phyloP scores from a whole-genome alignment of 2,113 vertebrate species.

The Chaetodon auriga region DNA sequence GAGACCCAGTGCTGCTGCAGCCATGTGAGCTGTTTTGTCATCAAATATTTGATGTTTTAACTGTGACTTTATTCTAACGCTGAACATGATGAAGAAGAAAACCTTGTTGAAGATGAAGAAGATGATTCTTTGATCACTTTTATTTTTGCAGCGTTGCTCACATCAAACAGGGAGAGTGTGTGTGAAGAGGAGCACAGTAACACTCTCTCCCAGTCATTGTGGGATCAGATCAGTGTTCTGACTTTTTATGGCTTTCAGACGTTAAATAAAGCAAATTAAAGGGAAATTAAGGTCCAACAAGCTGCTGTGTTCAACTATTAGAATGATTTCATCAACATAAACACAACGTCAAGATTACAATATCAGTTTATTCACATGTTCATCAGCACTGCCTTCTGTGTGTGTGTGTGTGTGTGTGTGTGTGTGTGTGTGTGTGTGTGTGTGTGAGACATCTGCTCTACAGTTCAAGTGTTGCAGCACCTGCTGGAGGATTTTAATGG shows the following conservation, averaged over 20 bases:
- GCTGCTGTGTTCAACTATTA: not conserved
- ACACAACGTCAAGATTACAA: not conserved
- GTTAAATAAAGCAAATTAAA: not conserved
- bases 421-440: not conserved
- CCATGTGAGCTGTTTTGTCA: not conserved
- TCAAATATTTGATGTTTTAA: not conserved
- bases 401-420: not conserved
- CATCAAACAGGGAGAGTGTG: not conserved
- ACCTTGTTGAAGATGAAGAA: not conserved
- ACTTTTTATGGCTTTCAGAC: not conserved
- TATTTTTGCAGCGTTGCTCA: slow-evolving; percentile 2
- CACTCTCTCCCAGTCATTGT: not conserved
- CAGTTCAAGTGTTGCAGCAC: slow-evolving; percentile 34
- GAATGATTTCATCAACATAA: not conserved
- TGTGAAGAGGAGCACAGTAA: not conserved
- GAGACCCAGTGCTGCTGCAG: not conserved
- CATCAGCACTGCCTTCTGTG: not conserved
- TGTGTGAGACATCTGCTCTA: slow-evolving; percentile 31
- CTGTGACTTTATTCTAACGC: not conserved
- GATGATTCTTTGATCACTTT: slow-evolving; percentile 4
- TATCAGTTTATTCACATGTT: not conserved
- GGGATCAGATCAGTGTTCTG: not conserved
- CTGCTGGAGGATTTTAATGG: slow-evolving; percentile 2
- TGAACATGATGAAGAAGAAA: not conserved
- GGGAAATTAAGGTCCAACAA: not conserved